A percentile compares a stretch with the other conserved stretches of the same genome.
Evolutionary conservation across 2,797 vertebrate species (phyloP).

Genomic region (Spinus pinus): DNA sequence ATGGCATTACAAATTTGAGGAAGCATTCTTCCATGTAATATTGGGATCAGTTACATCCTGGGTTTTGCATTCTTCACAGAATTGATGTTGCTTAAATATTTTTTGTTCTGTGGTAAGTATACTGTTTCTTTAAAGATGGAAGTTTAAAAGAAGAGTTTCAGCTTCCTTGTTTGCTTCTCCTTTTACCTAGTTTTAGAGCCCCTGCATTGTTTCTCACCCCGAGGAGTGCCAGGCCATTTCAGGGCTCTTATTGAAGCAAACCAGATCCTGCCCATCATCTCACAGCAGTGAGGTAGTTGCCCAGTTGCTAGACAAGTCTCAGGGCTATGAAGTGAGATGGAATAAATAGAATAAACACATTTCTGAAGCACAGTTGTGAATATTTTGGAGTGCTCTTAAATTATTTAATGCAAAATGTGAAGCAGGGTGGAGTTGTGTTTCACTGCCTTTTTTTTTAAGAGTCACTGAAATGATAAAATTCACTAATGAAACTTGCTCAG

Average conservation of each 20-base stretch:
- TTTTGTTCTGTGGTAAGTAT: not conserved
- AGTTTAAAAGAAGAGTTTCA: not conserved
- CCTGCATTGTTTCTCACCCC: not conserved
- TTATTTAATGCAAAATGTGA: not conserved
- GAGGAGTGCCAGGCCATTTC: not conserved
- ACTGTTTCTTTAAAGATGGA: not conserved
- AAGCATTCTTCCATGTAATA: not conserved
- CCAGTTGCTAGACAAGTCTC: rapidly evolving
- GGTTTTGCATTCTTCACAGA: not conserved
- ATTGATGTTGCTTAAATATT: not conserved
- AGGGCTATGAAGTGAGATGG: not conserved
- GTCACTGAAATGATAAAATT: not conserved
- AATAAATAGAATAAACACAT: not conserved
- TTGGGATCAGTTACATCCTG: not conserved
- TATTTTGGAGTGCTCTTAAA: not conserved
- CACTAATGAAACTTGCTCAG: not conserved
- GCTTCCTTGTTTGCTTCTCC: not conserved
- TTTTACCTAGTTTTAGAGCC: not conserved
- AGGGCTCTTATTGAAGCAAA: not conserved
- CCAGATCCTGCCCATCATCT: not conserved
- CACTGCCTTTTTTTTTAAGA: not conserved
- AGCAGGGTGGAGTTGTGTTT: not conserved
- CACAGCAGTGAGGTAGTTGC: rapidly evolving
- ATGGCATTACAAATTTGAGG: not conserved
- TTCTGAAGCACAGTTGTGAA: not conserved